These are phyloP conservation scores for Cricetomys ansorgei DNA, from an alignment of 2,113 vertebrate genomes.

Conservation along the genomic window DNA sequence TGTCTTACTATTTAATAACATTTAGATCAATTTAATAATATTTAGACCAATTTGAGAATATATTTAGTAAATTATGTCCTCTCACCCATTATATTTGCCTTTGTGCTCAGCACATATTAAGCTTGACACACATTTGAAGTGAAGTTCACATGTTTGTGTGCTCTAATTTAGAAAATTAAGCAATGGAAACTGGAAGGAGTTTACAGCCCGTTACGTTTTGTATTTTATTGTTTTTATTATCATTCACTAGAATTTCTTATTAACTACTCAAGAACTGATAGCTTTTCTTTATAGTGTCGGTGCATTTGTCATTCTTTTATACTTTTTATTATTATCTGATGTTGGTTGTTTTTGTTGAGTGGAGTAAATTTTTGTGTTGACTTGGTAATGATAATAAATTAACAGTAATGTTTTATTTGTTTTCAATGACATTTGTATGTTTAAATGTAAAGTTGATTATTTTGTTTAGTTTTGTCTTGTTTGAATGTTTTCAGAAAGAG, in stretches of 20 bases:
- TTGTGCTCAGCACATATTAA: not conserved
- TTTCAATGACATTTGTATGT: not conserved
- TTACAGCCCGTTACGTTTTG: constrained; percentile 7
- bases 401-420: not conserved
- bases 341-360: not conserved
- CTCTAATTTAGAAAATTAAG: not conserved
- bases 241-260: not conserved
- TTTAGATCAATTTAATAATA: not conserved
- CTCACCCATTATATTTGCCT: not conserved
- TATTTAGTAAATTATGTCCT: not conserved
- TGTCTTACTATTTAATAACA: not conserved
- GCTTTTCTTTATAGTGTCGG: not conserved
- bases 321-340: not conserved
- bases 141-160: not conserved
- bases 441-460: not conserved
- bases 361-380: not conserved
- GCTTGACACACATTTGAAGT: not conserved
- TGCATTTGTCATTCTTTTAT: not conserved
- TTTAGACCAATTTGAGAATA: not conserved
- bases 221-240: constrained; percentile 18
- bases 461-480: constrained; percentile 10
- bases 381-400: not conserved
- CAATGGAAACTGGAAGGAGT: not conserved
- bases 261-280: not conserved
- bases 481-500: constrained; percentile 89